phyloP scores from a whole-genome alignment of 2,113 vertebrate genomes.

The Macaca fascicularis region T2T-MFA8v1.1 NC_088375.1:78455501-78456000 shows the following conservation, averaged over 20 bases:
- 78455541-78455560: background rate
- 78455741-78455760: background rate
- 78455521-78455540: too few relatives aligned
- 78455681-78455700: constrained; percentile 38
- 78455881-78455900: background rate
- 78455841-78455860: background rate
- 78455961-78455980: background rate
- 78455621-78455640: background rate
- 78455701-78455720: background rate
- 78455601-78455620: background rate
- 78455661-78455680: background rate
- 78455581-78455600: background rate
- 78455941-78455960: background rate
- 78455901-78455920: background rate
- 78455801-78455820: background rate
- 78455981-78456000: background rate
- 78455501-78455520: too few relatives aligned
- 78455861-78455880: background rate
- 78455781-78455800: background rate
- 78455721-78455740: background rate
- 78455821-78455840: background rate
- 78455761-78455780: background rate
- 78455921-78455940: background rate
- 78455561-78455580: background rate
- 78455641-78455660: background rate